These are phyloP conservation scores for Nineta flava DNA, from an alignment of 2,888 invertebrate genomes.

Conservation along the genomic window DNA sequence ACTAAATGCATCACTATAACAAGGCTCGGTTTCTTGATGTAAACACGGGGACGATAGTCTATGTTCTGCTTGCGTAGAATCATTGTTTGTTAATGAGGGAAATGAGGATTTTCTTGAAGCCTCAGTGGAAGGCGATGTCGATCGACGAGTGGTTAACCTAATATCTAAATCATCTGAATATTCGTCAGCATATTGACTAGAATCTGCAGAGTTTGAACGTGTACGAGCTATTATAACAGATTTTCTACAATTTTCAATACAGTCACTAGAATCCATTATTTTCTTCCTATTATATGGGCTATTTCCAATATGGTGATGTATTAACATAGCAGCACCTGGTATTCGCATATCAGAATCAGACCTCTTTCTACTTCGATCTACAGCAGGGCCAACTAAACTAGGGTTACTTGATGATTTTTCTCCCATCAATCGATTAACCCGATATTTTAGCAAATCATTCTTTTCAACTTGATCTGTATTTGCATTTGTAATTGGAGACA, in stretches of 20 bases:
- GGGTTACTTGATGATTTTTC: constrained; percentile 57
- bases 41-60: constrained; percentile 33
- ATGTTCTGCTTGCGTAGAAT: constrained; percentile 20
- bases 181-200: constrained; percentile 50
- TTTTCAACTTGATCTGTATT: constrained; percentile 21
- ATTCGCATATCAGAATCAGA: constrained; percentile 30
- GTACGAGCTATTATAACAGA: constrained; percentile 31
- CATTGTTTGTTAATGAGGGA: constrained; percentile 8
- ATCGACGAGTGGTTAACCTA: constrained; percentile 32
- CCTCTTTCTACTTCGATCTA: constrained; percentile 33
- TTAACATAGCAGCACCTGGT: constrained; percentile 41
- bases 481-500: constrained; percentile 38
- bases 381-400: constrained; percentile 37
- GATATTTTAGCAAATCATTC: constrained; percentile 29
- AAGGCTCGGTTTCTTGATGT: constrained; percentile 28
- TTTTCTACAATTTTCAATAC: constrained; percentile 24
- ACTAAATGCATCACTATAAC: constrained; percentile 27
- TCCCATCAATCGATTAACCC: constrained; percentile 30
- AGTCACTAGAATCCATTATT: constrained; percentile 33
- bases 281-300: constrained; percentile 41
- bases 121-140: constrained; percentile 36
- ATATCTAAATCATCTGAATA: constrained; percentile 31
- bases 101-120: constrained; percentile 33
- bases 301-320: constrained; percentile 24
- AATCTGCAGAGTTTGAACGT: constrained; percentile 59